Conservation (phyloP, 2,888 invertebrate species). For the Pandemis cinnamomeana region DNA sequence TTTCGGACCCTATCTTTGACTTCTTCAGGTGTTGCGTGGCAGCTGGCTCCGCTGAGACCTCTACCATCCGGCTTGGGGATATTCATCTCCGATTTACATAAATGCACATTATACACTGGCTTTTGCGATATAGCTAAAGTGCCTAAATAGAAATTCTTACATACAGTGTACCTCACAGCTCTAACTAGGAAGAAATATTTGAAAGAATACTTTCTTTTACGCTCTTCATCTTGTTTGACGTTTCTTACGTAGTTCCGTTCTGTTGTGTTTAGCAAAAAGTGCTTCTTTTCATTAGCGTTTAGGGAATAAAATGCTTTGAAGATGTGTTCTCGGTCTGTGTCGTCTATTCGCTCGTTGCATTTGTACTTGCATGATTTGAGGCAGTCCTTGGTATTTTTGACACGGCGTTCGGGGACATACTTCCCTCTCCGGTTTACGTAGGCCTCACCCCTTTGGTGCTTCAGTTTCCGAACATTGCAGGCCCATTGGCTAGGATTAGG, state of each 20-base stretch:
- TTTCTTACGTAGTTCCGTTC: conserved; percentile 68
- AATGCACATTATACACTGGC: conserved; percentile 78
- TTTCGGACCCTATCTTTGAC: conserved; percentile 70
- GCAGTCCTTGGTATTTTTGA: conserved; percentile 74
- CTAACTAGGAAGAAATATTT: conserved; percentile 75
- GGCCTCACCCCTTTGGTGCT: conserved; percentile 77
- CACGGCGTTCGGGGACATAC: conserved; percentile 68
- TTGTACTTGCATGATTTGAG: conserved; percentile 71
- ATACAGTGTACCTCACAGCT: conserved; percentile 68
- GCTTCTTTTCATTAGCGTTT: conserved; percentile 74
- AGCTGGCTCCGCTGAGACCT: conserved; percentile 68
- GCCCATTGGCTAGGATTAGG: conserved; percentile 75
- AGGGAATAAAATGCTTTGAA: conserved; percentile 77
- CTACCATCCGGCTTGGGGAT: conserved; percentile 77
- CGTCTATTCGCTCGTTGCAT: conserved; percentile 72
- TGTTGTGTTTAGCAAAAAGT: conserved; percentile 75
- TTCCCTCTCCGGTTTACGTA: conserved; percentile 75
- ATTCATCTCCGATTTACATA: conserved; percentile 74
- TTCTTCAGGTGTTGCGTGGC: conserved; percentile 67
- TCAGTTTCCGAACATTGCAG: conserved; percentile 72
- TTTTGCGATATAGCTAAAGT: conserved; percentile 78
- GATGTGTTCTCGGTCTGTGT: conserved; percentile 70
- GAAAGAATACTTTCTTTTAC: conserved; percentile 70
- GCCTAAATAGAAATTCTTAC: conserved; percentile 78
- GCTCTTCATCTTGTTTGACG: conserved; percentile 52